Conservation (phyloP, 2,113 vertebrate species). For the Euleptes europaea region DNA sequence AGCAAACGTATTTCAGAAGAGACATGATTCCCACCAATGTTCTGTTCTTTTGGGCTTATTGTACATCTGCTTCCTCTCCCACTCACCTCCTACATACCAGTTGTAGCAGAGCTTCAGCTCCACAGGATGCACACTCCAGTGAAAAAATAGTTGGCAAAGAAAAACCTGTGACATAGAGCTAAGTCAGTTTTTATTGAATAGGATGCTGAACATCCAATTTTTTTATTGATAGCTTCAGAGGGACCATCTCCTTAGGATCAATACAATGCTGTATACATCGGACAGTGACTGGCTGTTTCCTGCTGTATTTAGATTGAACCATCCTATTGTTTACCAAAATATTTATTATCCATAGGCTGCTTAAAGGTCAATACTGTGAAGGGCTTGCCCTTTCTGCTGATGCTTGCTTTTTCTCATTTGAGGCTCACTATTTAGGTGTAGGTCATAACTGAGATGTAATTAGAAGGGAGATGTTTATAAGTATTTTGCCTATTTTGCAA, state of each 20-base stretch:
- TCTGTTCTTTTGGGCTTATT: slow-evolving; percentile 36
- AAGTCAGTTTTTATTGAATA: slow-evolving; percentile 53
- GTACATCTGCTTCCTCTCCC: slow-evolving; percentile 55
- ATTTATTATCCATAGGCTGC: slow-evolving; percentile 36
- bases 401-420: background rate
- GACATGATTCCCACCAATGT: slow-evolving; percentile 30
- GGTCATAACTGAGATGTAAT: background rate
- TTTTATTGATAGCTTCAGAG: slow-evolving; percentile 41
- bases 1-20: slow-evolving; percentile 43
- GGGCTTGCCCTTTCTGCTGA: background rate
- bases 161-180: slow-evolving; percentile 35
- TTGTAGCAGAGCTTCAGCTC: slow-evolving; percentile 34
- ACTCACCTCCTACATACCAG: slow-evolving; percentile 36
- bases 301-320: background rate
- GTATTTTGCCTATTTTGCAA: background rate
- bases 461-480: slow-evolving; percentile 24
- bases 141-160: slow-evolving; percentile 1
- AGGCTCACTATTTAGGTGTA: slow-evolving; percentile 1
- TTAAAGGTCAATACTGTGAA: slow-evolving; percentile 16
- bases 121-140: background rate
- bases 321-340: slow-evolving; percentile 35
- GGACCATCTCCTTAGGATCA: slow-evolving; percentile 44
- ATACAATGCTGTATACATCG: slow-evolving; percentile 4
- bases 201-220: slow-evolving; percentile 28
- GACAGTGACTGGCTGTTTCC: slow-evolving; percentile 27